Percentiles rank a stretch among this genome's conserved stretches.
These are phyloP conservation scores for Shargacucullia verbasci DNA, from an alignment of 2,888 invertebrate genomes.

Conservation along the genomic window DNA sequence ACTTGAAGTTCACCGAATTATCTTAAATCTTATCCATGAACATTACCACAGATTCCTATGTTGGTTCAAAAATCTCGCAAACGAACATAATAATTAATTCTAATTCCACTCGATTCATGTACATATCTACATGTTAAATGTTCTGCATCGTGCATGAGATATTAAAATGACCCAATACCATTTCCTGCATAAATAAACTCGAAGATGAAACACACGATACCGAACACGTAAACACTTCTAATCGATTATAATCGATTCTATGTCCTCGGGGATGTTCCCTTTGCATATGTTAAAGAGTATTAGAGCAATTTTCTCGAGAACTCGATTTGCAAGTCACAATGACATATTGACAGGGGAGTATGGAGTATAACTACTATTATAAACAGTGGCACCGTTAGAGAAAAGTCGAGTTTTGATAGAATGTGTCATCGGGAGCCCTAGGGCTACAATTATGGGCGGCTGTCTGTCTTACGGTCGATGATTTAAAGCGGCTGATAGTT, in stretches of 20 bases:
- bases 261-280: slow-evolving; percentile 78
- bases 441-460: slow-evolving; percentile 78
- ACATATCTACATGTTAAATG: background rate
- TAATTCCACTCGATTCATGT: too few relatives aligned
- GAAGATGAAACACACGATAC: slow-evolving; percentile 32
- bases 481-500: slow-evolving; percentile 79
- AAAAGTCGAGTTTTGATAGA: slow-evolving; percentile 76
- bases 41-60: too few relatives aligned
- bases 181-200: slow-evolving; percentile 16
- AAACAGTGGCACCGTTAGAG: slow-evolving; percentile 62
- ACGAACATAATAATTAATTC: too few relatives aligned
- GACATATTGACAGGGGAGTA: slow-evolving; percentile 77
- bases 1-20: too few relatives aligned
- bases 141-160: background rate
- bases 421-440: slow-evolving; percentile 81
- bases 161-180: background rate
- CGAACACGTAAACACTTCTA: slow-evolving; percentile 68
- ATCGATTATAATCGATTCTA: slow-evolving; percentile 79
- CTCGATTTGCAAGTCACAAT: slow-evolving; percentile 79
- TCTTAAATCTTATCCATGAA: too few relatives aligned
- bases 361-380: slow-evolving; percentile 17
- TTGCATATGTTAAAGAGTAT: slow-evolving; percentile 82
- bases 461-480: slow-evolving; percentile 70
- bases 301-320: slow-evolving; percentile 81
- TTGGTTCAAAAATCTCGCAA: too few relatives aligned